Base-by-base conservation (phyloP, 2,797 vertebrate species). In the Crypturellus tataupa region DNA sequence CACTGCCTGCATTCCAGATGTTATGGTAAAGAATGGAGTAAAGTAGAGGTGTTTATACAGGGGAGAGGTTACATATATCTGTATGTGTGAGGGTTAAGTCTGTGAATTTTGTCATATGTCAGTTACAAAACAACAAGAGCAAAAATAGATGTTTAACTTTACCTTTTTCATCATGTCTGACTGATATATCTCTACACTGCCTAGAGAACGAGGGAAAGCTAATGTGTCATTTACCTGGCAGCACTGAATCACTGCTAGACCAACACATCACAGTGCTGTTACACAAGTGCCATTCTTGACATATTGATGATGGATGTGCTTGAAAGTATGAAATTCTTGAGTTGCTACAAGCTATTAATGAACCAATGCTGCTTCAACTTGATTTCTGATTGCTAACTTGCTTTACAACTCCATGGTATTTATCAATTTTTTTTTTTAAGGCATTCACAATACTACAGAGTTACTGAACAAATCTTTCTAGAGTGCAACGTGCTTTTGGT, bases 301-400 rank as follows among this genome's bases (percentile, higher is more conserved):
- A 78, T 35, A 53, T 14, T 46, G 46, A 37, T 79, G 40, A 79
- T 70, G 10, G 82, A 10, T 80, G 25, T 71, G 37, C 31, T 60
- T 46, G 73, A 79, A 91, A 13, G 12, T 53, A 81, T 37, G 16
- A 88, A 89, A 78, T 75, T 85, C 6, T 68, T 73, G 9, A 80
- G 24, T 58, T 92, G 14, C 8, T 85, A 60, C 13, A 51, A 70
- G 33, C 42, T 89, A 27, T 69, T 53, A 81, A 33, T 53, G 65
- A 81, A 93, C 7, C 7, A 58, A 29, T 68, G 19, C 9, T 64
- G 10, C 27, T 88, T 80, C 47, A 56, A 11, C 27, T 71, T 73
- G 14, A 46, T 76, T 94, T 83, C 68, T 56, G 46, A 53, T 35
- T 40, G 29, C 2, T 51, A 62, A 60, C 37, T 64, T 83, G 21